A percentile compares a stretch with the other conserved stretches of the same genome.
phyloP scores from a whole-genome alignment of 2,888 invertebrate genomes.

The Scaptomyza reducta region DNA sequence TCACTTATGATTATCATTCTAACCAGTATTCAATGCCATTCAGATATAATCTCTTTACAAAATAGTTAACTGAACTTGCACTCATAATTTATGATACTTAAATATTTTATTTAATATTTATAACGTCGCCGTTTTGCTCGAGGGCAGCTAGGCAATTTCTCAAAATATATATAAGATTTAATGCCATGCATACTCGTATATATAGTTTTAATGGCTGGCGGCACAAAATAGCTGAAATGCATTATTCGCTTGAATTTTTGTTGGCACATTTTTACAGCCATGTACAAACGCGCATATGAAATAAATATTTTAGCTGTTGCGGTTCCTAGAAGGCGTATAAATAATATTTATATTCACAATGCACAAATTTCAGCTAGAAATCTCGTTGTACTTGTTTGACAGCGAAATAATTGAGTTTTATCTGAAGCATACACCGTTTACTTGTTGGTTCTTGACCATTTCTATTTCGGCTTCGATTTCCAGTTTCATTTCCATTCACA shows the following conservation, averaged over 20 bases:
- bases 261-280: constrained; percentile 10
- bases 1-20: constrained; percentile 8
- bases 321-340: constrained; percentile 24
- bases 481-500: background rate
- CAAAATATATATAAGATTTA: constrained; percentile 11
- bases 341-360: constrained; percentile 24
- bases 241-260: constrained; percentile 27
- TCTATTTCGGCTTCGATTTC: constrained; percentile 11
- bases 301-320: constrained; percentile 10
- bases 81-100: constrained; percentile 12
- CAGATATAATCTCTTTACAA: background rate
- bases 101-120: constrained; percentile 32
- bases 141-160: constrained; percentile 10
- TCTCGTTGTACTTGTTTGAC: constrained; percentile 5
- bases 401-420: constrained; percentile 37
- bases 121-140: constrained; percentile 20
- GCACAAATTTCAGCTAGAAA: constrained; percentile 1
- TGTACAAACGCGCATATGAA: constrained; percentile 4
- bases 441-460: constrained; percentile 17
- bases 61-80: constrained; percentile 1
- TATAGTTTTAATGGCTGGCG: constrained; percentile 9
- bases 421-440: constrained; percentile 8
- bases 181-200: constrained; percentile 5
- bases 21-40: background rate
- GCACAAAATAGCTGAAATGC: constrained; percentile 27